Conservation (phyloP, 2,888 invertebrate species). For the Polyploca ridens region DNA sequence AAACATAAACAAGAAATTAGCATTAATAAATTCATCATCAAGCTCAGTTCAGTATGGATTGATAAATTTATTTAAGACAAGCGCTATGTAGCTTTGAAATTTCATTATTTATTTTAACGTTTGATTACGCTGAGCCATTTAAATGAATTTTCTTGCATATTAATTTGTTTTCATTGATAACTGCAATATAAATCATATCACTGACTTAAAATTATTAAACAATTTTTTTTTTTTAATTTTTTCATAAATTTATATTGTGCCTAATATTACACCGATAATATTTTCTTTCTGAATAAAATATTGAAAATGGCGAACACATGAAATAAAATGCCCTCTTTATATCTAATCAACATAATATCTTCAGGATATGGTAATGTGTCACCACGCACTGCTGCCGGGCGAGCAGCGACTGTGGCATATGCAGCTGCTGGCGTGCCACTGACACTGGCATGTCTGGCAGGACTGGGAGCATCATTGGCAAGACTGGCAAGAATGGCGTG, state of each 20-base stretch:
- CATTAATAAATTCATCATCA: neutral
- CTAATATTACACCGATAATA: too few species aligned
- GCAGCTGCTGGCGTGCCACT: conserved; percentile 95
- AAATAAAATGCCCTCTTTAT: neutral
- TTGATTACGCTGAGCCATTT: too few species aligned
- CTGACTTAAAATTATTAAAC: too few species aligned
- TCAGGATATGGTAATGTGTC: conserved; percentile 94
- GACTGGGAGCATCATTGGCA: conserved; percentile 92
- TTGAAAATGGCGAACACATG: too few species aligned
- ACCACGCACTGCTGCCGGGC: conserved; percentile 92
- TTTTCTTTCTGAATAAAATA: too few species aligned
- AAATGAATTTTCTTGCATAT: too few species aligned
- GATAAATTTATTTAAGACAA: neutral
- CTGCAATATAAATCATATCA: too few species aligned
- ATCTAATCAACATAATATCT: conserved; percentile 1
- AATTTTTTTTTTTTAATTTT: too few species aligned
- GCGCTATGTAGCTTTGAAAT: neutral
- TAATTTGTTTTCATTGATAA: too few species aligned
- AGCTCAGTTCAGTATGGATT: neutral
- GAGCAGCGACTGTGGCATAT: conserved; percentile 93
- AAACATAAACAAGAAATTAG: neutral
- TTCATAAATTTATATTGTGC: too few species aligned
- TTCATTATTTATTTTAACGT: too few species aligned
- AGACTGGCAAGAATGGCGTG: conserved; percentile 88
- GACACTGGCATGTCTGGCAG: conserved; percentile 93